Evolutionary conservation across 2,888 invertebrate genomes (phyloP).

Genomic region (Ischnura elegans): DNA sequence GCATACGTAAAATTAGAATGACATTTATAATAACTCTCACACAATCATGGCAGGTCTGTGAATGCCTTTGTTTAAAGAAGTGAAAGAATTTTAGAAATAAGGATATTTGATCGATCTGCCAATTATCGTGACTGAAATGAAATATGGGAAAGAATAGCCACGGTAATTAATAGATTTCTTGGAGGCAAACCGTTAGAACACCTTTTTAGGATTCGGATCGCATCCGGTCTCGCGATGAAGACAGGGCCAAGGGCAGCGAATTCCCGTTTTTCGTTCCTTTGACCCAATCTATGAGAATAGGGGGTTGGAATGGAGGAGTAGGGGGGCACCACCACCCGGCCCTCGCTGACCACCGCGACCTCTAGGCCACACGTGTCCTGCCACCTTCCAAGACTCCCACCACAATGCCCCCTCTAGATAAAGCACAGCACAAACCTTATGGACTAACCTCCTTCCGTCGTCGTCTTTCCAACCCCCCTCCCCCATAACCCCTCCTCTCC

Average conservation of each 20-base stretch:
- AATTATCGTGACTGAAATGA: too few relatives aligned
- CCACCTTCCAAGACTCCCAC: background rate
- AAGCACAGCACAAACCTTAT: background rate
- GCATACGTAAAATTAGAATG: too few relatives aligned
- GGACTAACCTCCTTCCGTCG: slow-evolving; percentile 3
- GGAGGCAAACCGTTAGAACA: background rate
- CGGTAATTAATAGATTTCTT: background rate
- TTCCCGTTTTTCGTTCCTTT: background rate
- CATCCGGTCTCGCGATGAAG: background rate
- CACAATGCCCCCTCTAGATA: background rate
- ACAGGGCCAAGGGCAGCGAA: background rate
- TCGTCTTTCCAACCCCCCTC: background rate
- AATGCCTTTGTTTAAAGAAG: too few relatives aligned
- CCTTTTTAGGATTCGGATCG: background rate
- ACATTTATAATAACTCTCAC: too few relatives aligned
- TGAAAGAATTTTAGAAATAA: too few relatives aligned
- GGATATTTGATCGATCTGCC: too few relatives aligned
- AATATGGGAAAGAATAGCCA: too few relatives aligned
- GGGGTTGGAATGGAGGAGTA: background rate
- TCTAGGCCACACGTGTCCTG: background rate
- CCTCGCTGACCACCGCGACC: background rate
- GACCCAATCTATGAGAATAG: background rate
- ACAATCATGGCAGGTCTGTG: too few relatives aligned
- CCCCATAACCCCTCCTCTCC: background rate
- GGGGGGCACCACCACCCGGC: background rate